Base-by-base conservation (phyloP, 2,888 invertebrate genomes). In the Netelia melanura region DNA sequence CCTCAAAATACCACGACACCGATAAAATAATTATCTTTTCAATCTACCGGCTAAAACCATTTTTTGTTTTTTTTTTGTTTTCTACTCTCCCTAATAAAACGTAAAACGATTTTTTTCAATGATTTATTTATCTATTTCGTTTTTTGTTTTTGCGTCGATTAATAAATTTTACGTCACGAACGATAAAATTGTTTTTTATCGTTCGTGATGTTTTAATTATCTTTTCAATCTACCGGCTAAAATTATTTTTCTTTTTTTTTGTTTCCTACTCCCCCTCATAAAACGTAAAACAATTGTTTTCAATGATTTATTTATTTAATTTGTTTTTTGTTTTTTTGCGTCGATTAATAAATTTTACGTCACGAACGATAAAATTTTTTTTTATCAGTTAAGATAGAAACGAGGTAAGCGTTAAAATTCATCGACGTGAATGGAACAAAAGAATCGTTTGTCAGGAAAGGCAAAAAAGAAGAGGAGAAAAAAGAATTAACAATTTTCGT, bases 401-500 rank as follows among this genome's bases (percentile, higher is more conserved):
- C 3, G 30, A 30, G 30, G 5, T 11, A 61, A 64, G 17, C 14
- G 14, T 8, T 43, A 10, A 64, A 8, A 14, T 38, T 25, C 38
- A n/a, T 3, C n/a, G 25, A 54, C 17, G 38, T 38, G 17, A 21
- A 21, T 71, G 23, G 21, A 82, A 82, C 76, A 76, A 25, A 2
- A 25, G 30, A 9, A 17, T 1, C 65, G 65, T 25, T 77, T 77
- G 82, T 67, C 52, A 38, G 17, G 58, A 43, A 64, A 58, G 14
- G 10, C 10, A 9, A n/a, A 38, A 38, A 71, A 58, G 58, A 54
- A 3, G 3, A 44, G 14, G 21, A 56, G 21, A 56, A 10, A 78
- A 75, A 68, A 52, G 44, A 64, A 54, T 38, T 38, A 21, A 48
- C 62, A 81, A 70, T 76, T 70, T 70, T 70, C 68, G 64, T 30